Conservation (phyloP, 2,888 invertebrate genomes). For the Trypoxylon attenuatum region DNA sequence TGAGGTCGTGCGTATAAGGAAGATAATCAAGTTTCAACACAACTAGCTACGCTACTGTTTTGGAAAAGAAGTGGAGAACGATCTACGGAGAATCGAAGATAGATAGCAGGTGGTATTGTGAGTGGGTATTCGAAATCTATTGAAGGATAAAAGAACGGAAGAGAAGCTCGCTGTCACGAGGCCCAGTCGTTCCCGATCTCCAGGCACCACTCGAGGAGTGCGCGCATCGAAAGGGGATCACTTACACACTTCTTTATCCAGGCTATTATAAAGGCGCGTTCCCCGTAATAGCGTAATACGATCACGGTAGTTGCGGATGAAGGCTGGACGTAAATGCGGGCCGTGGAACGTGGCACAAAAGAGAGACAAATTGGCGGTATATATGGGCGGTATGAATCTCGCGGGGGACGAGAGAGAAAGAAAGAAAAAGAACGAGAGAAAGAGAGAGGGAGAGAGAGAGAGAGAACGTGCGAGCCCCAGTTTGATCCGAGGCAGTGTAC, state of each 20-base stretch:
- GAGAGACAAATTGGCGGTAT: slow-evolving; percentile 49
- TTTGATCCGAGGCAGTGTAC: slow-evolving; percentile 25
- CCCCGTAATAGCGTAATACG: slow-evolving; percentile 46
- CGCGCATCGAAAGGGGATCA: slow-evolving; percentile 19
- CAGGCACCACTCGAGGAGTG: slow-evolving; percentile 14
- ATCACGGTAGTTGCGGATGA: slow-evolving; percentile 44
- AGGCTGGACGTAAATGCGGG: slow-evolving; percentile 12
- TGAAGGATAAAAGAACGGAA: slow-evolving; percentile 11
- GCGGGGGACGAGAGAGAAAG: too few relatives aligned
- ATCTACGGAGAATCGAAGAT: background rate
- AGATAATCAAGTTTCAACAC: slow-evolving; percentile 63
- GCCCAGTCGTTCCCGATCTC: slow-evolving; percentile 26
- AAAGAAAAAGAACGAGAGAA: too few relatives aligned
- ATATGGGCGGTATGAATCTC: too few relatives aligned
- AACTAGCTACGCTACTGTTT: slow-evolving; percentile 52
- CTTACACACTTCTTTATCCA: slow-evolving; percentile 15
- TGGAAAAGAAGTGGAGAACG: background rate
- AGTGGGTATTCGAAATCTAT: background rate
- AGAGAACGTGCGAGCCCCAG: slow-evolving; percentile 19
- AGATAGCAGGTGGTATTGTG: background rate
- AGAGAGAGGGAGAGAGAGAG: too few relatives aligned
- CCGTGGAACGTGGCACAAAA: slow-evolving; percentile 3
- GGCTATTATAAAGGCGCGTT: slow-evolving; percentile 49
- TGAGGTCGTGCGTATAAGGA: too few relatives aligned
- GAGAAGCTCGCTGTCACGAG: slow-evolving; percentile 36